Percentiles rank a stretch among this genome's conserved stretches.
phyloP scores from a whole-genome alignment of 2,797 vertebrate genomes.

The Neosilurus mollespiculum region DNA sequence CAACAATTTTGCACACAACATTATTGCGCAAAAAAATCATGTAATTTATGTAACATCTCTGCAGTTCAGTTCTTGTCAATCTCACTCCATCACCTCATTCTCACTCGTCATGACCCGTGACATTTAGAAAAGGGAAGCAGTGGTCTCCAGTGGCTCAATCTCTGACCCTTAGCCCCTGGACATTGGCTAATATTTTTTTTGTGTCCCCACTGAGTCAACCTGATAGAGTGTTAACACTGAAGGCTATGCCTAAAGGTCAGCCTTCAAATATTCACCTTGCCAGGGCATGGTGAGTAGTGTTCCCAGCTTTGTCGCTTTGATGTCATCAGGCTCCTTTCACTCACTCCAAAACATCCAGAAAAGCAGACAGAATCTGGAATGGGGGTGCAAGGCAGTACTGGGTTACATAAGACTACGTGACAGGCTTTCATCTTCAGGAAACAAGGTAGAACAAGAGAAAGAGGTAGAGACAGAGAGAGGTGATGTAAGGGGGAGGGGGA shows the following conservation, averaged over 20 bases:
- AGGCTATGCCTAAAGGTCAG: constrained; percentile 38
- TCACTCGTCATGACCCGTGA: constrained; percentile 35
- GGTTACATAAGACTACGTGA: constrained; percentile 63
- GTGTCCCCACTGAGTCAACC: constrained; percentile 26
- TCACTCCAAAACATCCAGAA: constrained; percentile 36
- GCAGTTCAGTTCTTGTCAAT: too few species aligned
- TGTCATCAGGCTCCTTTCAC: constrained; percentile 13
- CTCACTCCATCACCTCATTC: neutral
- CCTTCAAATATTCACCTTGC: constrained; percentile 21
- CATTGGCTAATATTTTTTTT: constrained; percentile 10
- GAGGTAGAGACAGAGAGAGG: constrained; percentile 46
- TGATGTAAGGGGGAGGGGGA: constrained; percentile 42
- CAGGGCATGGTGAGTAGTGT: constrained; percentile 14
- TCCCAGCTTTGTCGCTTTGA: constrained; percentile 2
- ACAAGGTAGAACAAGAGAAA: constrained; percentile 50
- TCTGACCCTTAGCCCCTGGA: constrained; percentile 38
- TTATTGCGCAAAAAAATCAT: too few species aligned
- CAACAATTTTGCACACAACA: too few species aligned
- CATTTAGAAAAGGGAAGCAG: constrained; percentile 39
- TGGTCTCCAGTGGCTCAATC: constrained; percentile 34
- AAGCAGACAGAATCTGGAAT: constrained; percentile 42
- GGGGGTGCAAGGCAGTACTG: constrained; percentile 44
- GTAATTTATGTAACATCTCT: too few species aligned
- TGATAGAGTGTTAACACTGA: constrained; percentile 19
- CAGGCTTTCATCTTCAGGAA: constrained; percentile 61